A percentile compares a stretch with the other conserved stretches of the same genome.
Evolutionary conservation across 2,797 vertebrate genomes (phyloP).

Genomic region (Melanotaenia boesemani): DNA sequence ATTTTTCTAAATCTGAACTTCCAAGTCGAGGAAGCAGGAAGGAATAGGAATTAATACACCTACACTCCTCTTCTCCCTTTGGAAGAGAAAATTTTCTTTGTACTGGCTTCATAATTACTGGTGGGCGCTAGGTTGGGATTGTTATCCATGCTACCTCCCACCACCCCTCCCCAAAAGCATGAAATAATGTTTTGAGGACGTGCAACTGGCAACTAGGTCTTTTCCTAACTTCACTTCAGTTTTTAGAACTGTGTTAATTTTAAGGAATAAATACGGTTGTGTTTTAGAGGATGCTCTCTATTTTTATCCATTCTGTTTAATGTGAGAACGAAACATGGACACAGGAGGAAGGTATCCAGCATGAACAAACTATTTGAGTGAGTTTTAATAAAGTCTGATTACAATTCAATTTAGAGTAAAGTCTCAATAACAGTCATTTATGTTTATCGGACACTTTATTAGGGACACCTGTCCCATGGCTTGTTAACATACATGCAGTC

Average conservation of each 20-base stretch:
- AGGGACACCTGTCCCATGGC: too few species aligned
- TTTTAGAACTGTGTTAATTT: slow-evolving; percentile 45
- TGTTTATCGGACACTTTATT: too few species aligned
- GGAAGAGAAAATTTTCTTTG: slow-evolving; percentile 79
- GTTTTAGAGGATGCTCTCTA: slow-evolving; percentile 50
- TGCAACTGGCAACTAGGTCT: slow-evolving; percentile 58
- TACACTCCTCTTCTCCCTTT: slow-evolving; percentile 77
- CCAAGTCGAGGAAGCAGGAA: slow-evolving; percentile 78
- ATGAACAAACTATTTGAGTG: neutral
- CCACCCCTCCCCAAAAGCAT: slow-evolving; percentile 47
- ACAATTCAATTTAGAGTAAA: too few species aligned
- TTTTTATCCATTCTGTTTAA: slow-evolving; percentile 38
- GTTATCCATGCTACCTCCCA: slow-evolving; percentile 65
- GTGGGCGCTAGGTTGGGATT: slow-evolving; percentile 76
- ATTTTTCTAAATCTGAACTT: slow-evolving; percentile 81
- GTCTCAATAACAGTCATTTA: too few species aligned
- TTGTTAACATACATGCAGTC: too few species aligned
- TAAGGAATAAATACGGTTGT: slow-evolving; percentile 45
- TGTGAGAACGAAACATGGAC: neutral
- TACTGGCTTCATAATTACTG: slow-evolving; percentile 77
- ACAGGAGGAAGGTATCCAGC: slow-evolving; percentile 34
- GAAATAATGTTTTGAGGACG: slow-evolving; percentile 68
- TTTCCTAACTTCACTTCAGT: slow-evolving; percentile 64
- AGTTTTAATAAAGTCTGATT: neutral
- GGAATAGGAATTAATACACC: slow-evolving; percentile 80